phyloP scores from a whole-genome alignment of 2,888 invertebrate species.

The Phyllotreta striolata region DNA sequence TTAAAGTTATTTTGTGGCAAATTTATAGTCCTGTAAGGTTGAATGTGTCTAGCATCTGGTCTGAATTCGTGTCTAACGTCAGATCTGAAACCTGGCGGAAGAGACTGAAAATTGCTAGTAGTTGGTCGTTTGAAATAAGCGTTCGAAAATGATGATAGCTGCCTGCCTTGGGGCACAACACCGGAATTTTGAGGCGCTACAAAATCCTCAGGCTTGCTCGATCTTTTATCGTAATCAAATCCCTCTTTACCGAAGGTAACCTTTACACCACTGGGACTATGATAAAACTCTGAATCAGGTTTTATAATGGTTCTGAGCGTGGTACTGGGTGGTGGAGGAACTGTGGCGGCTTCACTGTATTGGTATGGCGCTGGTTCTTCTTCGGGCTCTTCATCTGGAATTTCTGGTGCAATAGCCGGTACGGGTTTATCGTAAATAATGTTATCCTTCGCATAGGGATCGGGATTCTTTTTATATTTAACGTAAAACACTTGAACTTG shows the following conservation, averaged over 20 bases:
- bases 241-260: constrained; percentile 81
- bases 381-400: constrained; percentile 66
- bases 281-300: constrained; percentile 85
- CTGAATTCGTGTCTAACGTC: constrained; percentile 54
- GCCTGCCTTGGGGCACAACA: constrained; percentile 48
- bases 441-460: constrained; percentile 73
- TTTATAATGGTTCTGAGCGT: constrained; percentile 85
- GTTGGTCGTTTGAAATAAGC: constrained; percentile 47
- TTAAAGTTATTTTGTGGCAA: constrained; percentile 41
- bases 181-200: constrained; percentile 35
- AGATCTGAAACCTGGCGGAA: constrained; percentile 45
- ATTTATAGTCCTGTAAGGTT: constrained; percentile 66
- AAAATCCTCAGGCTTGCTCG: constrained; percentile 62
- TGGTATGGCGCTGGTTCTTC: constrained; percentile 61
- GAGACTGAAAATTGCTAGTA: constrained; percentile 37
- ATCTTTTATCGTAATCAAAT: constrained; percentile 61
- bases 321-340: constrained; percentile 72
- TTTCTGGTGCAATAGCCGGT: constrained; percentile 77
- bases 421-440: constrained; percentile 83
- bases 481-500: constrained; percentile 92
- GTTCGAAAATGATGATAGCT: constrained; percentile 50
- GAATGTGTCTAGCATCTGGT: constrained; percentile 58
- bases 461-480: constrained; percentile 85
- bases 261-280: constrained; percentile 81
- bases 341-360: constrained; percentile 50